Conservation (phyloP, 1,140 invertebrate species). For the Oppia nitens region DNA sequence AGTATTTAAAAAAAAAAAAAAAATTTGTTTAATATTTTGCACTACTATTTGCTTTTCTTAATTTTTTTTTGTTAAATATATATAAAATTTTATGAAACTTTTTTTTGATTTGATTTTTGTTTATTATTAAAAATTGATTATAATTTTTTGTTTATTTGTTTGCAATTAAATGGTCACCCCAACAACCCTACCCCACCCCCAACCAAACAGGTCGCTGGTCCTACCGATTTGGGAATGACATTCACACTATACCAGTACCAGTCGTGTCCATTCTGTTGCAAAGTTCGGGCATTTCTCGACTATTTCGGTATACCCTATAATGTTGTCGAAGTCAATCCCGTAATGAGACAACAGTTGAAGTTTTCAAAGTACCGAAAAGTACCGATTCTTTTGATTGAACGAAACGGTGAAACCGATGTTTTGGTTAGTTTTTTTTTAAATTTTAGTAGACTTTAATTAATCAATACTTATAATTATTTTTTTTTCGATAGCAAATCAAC, state of each 20-base stretch:
- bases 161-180: no score
- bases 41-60: no score
- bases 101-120: no score
- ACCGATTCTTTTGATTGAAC: conserved; percentile 68
- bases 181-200: no score
- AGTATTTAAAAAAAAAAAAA: no score
- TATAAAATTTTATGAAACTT: no score
- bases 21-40: no score
- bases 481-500: conserved; percentile 52
- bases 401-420: neutral
- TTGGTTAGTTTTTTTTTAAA: no score
- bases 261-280: conserved; percentile 97
- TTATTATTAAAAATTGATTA: no score
- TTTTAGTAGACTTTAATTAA: no score
- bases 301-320: conserved; percentile 87
- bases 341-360: conserved; percentile 69
- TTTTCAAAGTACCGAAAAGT: conserved; percentile 94
- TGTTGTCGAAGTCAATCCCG: conserved; percentile 89
- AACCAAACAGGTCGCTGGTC: conserved; percentile 16
- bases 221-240: conserved; percentile 41
- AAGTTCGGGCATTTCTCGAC: conserved; percentile 80
- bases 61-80: no score
- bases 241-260: conserved; percentile 87
- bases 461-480: neutral
- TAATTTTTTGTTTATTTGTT: no score